Base-by-base conservation (phyloP, 2,113 vertebrate species). In the Tamias sibiricus region DNA sequence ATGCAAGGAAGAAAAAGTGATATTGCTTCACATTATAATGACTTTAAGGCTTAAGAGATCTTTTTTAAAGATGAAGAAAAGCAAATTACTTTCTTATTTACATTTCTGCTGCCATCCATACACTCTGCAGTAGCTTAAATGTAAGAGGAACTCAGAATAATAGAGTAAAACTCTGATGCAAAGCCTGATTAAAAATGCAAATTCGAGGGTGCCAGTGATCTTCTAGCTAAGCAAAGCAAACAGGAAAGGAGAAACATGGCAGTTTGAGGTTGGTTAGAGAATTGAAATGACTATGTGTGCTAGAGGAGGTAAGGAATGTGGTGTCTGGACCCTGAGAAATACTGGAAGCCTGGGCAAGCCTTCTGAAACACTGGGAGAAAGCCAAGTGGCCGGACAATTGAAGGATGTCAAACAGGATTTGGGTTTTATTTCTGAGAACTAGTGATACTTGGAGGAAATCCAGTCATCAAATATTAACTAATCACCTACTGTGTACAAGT, bases 171-270 rank as follows among this genome's bases (percentile, higher is more conserved):
- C 83, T 76, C 80, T 0, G 0, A 75, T 59, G 88, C 57, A 89
- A 89, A 90, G 79, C 79, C 93, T 95, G 92, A 94, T 97, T 97
- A 97, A 97, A 97, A 97, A 95, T 97, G 95, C 79, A 97, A 94
- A 97, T 98, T 91, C 0, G 1, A 94, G 93, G 72, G 91, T 96
- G 57, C 62, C 84, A 82, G 74, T 82, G 49, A 96, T 90, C 62
- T 52, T 76, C 32, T 19, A 54, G 71, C 47, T 79, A 52, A 86
- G 85, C 93, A 96, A 42, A 85, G 62, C 83, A 92, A 96, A 93
- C 64, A 57, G 66, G n/a, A 19, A 71, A 69, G 87, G 57, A 76
- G 79, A 57, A 92, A 92, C n/a, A n/a, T 85, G 66, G 68, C 68
- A 28, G 20, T 19, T 5, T 40, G 76, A 92, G 40, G 16, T 64